These are phyloP conservation scores for Stramonita haemastoma DNA, from an alignment of 2,888 invertebrate species.

Conservation along the genomic window DNA sequence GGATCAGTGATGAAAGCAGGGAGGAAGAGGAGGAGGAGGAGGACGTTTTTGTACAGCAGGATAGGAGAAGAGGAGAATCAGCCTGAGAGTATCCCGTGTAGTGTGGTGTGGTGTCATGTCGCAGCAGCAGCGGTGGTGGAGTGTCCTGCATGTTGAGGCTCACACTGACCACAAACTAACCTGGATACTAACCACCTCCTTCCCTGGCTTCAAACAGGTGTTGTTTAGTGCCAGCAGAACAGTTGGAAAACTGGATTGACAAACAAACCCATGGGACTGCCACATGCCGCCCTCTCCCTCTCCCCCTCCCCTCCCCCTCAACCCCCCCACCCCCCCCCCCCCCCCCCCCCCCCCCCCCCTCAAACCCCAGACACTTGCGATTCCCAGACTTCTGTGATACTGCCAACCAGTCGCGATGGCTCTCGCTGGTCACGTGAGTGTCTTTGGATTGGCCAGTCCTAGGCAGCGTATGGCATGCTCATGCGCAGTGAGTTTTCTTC, in stretches of 20 bases:
- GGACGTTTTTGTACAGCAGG: too few species aligned
- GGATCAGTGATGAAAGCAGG: too few species aligned
- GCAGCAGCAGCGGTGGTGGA: background rate
- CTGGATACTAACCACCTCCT: background rate
- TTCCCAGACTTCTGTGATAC: conserved; percentile 44
- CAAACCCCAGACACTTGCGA: background rate
- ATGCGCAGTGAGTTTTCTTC: background rate
- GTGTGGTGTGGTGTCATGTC: too few species aligned
- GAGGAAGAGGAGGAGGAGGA: too few species aligned
- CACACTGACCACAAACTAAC: background rate
- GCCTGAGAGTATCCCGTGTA: background rate
- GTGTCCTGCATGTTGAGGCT: background rate
- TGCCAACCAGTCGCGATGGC: conserved; percentile 35
- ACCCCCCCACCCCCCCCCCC: background rate
- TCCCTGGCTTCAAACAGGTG: background rate
- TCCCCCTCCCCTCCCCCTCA: background rate
- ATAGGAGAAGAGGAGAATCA: too few species aligned
- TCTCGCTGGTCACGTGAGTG: conserved; percentile 41
- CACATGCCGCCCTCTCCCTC: background rate
- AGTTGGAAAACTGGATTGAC: background rate
- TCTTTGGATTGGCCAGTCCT: conserved; percentile 32
- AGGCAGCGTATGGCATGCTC: conserved; percentile 33
- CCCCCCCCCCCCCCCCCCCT: background rate
- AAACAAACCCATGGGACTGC: background rate
- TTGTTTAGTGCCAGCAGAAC: background rate